Percentiles rank a stretch among this genome's conserved stretches.
These are phyloP conservation scores for Catocala fraxini DNA, from an alignment of 2,888 invertebrate species.

Conservation along the genomic window DNA sequence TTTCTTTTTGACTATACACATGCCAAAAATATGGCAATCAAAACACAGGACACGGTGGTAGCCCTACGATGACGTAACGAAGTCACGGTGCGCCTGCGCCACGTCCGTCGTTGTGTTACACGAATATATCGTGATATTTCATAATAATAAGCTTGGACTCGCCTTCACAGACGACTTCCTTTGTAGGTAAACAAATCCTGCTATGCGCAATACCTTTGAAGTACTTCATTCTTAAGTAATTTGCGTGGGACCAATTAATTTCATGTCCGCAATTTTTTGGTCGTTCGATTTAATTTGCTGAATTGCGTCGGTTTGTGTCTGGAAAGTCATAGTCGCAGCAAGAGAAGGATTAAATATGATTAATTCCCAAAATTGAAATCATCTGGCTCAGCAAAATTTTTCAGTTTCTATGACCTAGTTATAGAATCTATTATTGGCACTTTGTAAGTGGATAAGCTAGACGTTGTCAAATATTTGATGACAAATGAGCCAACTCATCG, in stretches of 20 bases:
- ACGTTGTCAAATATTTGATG: no score
- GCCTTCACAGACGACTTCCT: conserved; percentile 14
- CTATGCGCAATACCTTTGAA: neutral
- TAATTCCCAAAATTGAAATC: no score
- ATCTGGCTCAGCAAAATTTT: no score
- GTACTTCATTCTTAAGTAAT: neutral
- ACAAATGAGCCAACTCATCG: no score
- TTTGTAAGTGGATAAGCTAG: no score
- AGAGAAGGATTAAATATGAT: no score
- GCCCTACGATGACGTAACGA: conserved; percentile 49
- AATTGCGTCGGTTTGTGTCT: no score
- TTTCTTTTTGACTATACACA: no score
- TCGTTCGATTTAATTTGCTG: neutral
- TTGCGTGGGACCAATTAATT: conserved; percentile 3
- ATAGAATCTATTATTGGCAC: no score
- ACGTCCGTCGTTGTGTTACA: conserved; percentile 45
- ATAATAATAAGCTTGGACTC: conserved; percentile 40
- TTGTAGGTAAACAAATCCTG: conserved; percentile 5
- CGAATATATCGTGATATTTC: conserved; percentile 47
- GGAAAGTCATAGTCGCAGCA: no score
- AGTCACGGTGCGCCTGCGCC: conserved; percentile 50
- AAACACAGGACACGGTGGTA: conserved; percentile 10
- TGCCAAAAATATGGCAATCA: no score
- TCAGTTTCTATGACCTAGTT: no score
- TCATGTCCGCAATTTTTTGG: neutral